These are phyloP conservation scores for Zelostemma sp. DNA, from an alignment of 1,140 invertebrate species.

Conservation along the genomic window DNA sequence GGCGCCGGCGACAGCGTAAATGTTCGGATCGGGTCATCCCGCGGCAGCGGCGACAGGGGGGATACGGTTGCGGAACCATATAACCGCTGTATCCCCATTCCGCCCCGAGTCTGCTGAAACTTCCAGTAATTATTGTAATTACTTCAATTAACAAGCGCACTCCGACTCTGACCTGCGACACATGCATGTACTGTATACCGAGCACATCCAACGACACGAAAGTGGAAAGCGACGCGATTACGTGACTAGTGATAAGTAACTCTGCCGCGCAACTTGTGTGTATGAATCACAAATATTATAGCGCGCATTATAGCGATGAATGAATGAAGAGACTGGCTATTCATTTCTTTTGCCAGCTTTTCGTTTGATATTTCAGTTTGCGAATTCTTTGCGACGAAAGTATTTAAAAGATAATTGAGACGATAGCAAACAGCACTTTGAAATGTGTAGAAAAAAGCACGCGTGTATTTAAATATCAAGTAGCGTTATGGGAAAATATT, in stretches of 20 bases:
- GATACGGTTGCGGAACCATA: conserved; percentile 55
- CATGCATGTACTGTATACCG: conserved; percentile 37
- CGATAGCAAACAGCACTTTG: too few relatives aligned
- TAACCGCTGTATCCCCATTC: conserved; percentile 57
- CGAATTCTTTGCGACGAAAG: too few relatives aligned
- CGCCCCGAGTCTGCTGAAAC: conserved; percentile 63
- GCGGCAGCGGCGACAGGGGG: conserved; percentile 41
- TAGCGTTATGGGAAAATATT: too few relatives aligned
- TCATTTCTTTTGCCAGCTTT: too few relatives aligned
- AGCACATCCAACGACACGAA: conserved; percentile 35
- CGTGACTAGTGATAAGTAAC: conserved; percentile 40
- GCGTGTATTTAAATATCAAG: too few relatives aligned
- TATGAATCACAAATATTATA: background rate
- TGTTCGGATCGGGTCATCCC: conserved; percentile 21
- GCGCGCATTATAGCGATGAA: too few relatives aligned
- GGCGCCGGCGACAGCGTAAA: conserved; percentile 41
- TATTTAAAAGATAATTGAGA: too few relatives aligned
- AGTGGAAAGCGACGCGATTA: conserved; percentile 40
- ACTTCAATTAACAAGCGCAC: conserved; percentile 71
- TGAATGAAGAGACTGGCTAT: too few relatives aligned
- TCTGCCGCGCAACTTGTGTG: background rate
- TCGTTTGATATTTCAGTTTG: too few relatives aligned
- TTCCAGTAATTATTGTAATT: conserved; percentile 71
- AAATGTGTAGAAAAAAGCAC: too few relatives aligned
- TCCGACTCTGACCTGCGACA: conserved; percentile 54